Base-by-base conservation (phyloP, 2,113 vertebrate genomes). In the Aramus guarauna region DNA sequence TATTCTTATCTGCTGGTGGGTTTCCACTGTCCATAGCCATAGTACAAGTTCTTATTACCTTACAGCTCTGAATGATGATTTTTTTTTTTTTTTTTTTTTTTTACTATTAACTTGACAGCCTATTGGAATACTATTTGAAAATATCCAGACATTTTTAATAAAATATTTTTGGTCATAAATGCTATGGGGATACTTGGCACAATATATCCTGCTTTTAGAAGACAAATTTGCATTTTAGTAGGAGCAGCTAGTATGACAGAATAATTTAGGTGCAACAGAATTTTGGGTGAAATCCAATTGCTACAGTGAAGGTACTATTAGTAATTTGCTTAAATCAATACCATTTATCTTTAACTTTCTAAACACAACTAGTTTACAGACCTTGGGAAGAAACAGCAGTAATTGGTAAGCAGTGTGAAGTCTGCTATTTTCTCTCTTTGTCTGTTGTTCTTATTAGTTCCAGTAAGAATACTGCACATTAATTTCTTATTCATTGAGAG, bases 151-250 rank as follows among this genome's bases (percentile, higher is more conserved):
- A 83, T 87, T 92, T 93, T 81, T 11, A 91, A 90, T 88, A 88
- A 94, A 94, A 94, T 93, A 91, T 94, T 95, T 96, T 94, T 77
- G 41, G 73, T 94, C 91, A 76, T 89, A 91, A 94, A 78, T 86
- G 52, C 56, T 90, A 6, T 80, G 50, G 37, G 41, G 41, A 71
- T 84, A 77, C 27, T 87, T 96, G 94, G 91, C 83, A 89, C 68
- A 85, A 45, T 72, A 84, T 77, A 92, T 78, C 43, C 78, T 94
- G 29, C 76, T 96, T 97, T 92, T 82, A 89, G 80, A 86, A 94
- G 88, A 94, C 52, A 91, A 96, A 94, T 96, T 45, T 95, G 34
- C 73, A 52, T 96, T 95, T 94, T 93, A 88, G 91, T 73, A 68
- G 76, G 19, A 96, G 91, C 59, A 89, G 73, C 52, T 55, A 90